These are phyloP conservation scores for Drosophila nebulosa DNA, from an alignment of 1,140 invertebrate species.

Conservation along the genomic window DNA sequence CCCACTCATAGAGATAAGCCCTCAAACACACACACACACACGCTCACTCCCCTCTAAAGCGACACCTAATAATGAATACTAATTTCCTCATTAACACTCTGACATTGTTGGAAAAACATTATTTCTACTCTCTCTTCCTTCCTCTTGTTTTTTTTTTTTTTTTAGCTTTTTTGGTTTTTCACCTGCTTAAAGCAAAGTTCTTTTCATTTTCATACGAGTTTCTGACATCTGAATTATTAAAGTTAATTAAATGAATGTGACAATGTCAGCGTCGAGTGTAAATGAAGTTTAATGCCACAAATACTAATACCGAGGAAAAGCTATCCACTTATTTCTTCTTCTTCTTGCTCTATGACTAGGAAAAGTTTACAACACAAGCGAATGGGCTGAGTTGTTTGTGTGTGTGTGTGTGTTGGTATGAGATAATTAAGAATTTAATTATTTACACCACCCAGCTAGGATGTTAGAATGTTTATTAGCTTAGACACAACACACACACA, in stretches of 20 bases:
- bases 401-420: slow-evolving; percentile 29
- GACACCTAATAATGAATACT: slow-evolving; percentile 76
- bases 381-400: not conserved
- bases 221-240: slow-evolving; percentile 68
- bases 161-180: slow-evolving; percentile 1
- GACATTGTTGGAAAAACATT: slow-evolving; percentile 60
- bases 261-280: slow-evolving; percentile 28
- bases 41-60: slow-evolving; percentile 15
- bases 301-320: slow-evolving; percentile 35
- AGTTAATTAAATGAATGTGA: slow-evolving; percentile 70
- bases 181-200: slow-evolving; percentile 49
- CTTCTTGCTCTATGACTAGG: not conserved
- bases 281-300: slow-evolving; percentile 48
- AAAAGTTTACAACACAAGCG: not conserved
- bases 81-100: slow-evolving; percentile 70
- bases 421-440: slow-evolving; percentile 81
- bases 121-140: slow-evolving; percentile 45
- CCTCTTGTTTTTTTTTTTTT: not conserved
- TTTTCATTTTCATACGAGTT: slow-evolving; percentile 23
- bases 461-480: slow-evolving; percentile 43
- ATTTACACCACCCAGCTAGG: slow-evolving; percentile 55
- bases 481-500: slow-evolving; percentile 29
- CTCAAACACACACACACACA: slow-evolving; percentile 8
- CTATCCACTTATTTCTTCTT: slow-evolving; percentile 2
- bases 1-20: slow-evolving; percentile 29